Evolutionary conservation across 2,797 vertebrate species (phyloP).

Genomic region (Rhinophrynus dorsalis): DNA sequence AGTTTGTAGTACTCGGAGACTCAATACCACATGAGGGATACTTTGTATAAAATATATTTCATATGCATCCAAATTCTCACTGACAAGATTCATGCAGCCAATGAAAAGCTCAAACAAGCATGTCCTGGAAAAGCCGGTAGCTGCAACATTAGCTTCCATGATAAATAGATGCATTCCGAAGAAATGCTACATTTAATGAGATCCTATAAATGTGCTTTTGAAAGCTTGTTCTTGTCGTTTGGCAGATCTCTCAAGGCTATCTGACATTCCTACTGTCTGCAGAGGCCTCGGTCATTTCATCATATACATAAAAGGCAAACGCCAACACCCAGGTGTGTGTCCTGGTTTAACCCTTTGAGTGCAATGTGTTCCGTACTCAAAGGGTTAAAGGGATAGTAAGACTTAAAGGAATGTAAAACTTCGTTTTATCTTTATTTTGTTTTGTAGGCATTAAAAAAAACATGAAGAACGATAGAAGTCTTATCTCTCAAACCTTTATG

Average conservation of each 20-base stretch:
- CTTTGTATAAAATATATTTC: constrained; percentile 37
- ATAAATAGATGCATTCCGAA: constrained; percentile 27
- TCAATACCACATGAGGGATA: neutral
- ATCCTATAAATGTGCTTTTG: constrained; percentile 38
- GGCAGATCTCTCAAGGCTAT: constrained; percentile 38
- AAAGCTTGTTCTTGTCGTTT: constrained; percentile 11
- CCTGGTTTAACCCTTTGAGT: constrained; percentile 13
- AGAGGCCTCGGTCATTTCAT: constrained; percentile 1
- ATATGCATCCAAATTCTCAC: constrained; percentile 11
- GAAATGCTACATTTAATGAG: constrained; percentile 39
- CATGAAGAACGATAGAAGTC: too few species aligned
- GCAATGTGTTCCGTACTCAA: too few species aligned
- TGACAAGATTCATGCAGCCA: constrained; percentile 38
- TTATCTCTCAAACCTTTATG: too few species aligned
- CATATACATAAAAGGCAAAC: too few species aligned
- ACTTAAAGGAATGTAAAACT: too few species aligned
- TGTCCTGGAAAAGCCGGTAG: neutral
- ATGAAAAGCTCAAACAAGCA: constrained; percentile 31
- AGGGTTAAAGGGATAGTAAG: too few species aligned
- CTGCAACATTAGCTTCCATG: constrained; percentile 14
- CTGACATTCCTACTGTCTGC: neutral
- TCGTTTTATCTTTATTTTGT: too few species aligned
- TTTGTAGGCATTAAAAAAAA: too few species aligned
- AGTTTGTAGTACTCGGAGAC: neutral
- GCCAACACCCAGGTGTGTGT: neutral